These are phyloP conservation scores for Oligia strigilis DNA, from an alignment of 2,888 invertebrate species.

Conservation along the genomic window DNA sequence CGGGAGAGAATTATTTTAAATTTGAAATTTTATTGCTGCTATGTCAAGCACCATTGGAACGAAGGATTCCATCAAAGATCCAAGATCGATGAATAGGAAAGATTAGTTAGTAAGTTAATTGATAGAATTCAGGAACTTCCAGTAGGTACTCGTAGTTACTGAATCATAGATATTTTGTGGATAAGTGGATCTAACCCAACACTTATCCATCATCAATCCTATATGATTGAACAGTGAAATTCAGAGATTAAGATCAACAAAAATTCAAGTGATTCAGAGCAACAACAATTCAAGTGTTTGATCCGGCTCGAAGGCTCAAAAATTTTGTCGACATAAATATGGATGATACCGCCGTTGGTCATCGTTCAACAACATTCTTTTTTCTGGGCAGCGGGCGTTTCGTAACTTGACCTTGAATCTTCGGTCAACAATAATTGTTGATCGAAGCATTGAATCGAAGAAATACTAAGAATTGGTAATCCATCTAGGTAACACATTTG, in stretches of 20 bases:
- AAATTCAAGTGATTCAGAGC: neutral
- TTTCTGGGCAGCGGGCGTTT: slow-evolving; percentile 1
- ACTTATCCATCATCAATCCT: neutral
- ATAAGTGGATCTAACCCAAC: neutral
- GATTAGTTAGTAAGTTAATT: neutral
- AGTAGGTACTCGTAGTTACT: no score
- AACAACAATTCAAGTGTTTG: neutral
- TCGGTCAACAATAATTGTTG: no score
- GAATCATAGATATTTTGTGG: neutral
- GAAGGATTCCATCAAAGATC: neutral
- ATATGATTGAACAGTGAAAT: neutral
- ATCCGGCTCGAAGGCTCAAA: neutral
- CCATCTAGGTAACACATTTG: slow-evolving; percentile 47
- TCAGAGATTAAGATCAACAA: neutral
- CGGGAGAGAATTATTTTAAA: neutral
- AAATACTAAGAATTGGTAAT: slow-evolving; percentile 38
- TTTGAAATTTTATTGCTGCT: neutral
- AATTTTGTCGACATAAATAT: neutral
- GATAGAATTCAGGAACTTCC: neutral
- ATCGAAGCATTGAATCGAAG: neutral
- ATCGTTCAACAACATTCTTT: neutral
- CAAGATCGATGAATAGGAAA: neutral
- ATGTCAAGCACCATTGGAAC: neutral
- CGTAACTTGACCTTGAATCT: slow-evolving; percentile 24
- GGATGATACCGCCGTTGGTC: neutral